Evolutionary conservation across 2,888 invertebrate genomes (phyloP), one percentile per base, ranked within the genome.

Genomic region (Eremobia ochroleuca): DNA sequence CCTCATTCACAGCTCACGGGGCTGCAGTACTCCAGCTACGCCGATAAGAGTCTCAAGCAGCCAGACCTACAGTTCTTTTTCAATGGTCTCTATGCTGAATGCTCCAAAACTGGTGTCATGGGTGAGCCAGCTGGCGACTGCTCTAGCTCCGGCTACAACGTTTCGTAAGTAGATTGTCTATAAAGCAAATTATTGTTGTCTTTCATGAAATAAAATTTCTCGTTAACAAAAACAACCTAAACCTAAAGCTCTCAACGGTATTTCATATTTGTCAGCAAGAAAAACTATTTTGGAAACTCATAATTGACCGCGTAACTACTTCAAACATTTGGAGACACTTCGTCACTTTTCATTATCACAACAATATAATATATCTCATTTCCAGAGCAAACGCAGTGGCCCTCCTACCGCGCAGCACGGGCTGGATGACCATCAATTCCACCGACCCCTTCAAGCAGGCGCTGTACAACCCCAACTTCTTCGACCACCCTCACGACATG

Each of bases 41-140:
- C 97, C 0, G 96, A 97, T 83, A 92, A 95, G 5, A 94, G 93
- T 3, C 95, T 93, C 0, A 89, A 88, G 1, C 97, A 98, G 89
- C 98, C 98, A 0, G 98, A 98, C 90, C 89, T 98, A 18, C 98
- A 98, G 87, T 95, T 98, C 86, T 98, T 98, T 93, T 98, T 98
- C 92, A 97, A 97, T 66, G 98, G 97, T 0, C 97, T 97, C 89
- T 96, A 97, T 85, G 97, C 98, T 0, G 98, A 95, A 40, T 95
- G 95, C 82, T 95, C 95, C 0, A 77, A 81, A 15, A 90, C 90
- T 0, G 96, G 98, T 0, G 88, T 88, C 0, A 76, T 96, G 0
- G 92, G 93, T n/a, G 97, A 97, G 52, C 81, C 84, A 0, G 92
- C 91, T 15, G 91, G 94, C 73, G 93, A 85, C 18, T 89, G 91